These are phyloP conservation scores for Phasia obesa DNA, from an alignment of 2,888 invertebrate species.

Conservation along the genomic window DNA sequence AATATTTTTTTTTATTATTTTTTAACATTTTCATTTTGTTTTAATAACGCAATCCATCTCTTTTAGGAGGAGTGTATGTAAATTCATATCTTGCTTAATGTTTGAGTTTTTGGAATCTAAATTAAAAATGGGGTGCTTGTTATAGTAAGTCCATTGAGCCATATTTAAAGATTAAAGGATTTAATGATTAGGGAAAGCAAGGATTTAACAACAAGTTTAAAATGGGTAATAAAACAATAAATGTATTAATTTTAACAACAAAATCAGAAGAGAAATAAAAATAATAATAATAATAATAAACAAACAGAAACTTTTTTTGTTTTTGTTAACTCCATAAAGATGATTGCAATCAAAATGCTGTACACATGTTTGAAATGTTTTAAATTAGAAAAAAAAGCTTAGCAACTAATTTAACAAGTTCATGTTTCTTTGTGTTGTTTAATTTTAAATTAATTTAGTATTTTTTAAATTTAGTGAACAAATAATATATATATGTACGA, in stretches of 20 bases:
- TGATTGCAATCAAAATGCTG: constrained; percentile 28
- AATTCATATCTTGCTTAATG: constrained; percentile 66
- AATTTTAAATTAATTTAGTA: neutral
- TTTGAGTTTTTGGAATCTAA: constrained; percentile 71
- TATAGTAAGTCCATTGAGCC: constrained; percentile 65
- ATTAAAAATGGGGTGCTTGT: constrained; percentile 71
- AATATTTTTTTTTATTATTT: constrained; percentile 23
- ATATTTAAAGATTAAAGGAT: constrained; percentile 43
- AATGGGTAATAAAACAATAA: constrained; percentile 33
- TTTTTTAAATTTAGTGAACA: constrained; percentile 9
- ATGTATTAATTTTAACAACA: constrained; percentile 27
- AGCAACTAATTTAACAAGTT: constrained; percentile 44
- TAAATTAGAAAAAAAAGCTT: constrained; percentile 29
- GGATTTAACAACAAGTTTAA: constrained; percentile 28
- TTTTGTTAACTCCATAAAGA: constrained; percentile 15
- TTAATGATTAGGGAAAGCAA: constrained; percentile 32
- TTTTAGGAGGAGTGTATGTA: constrained; percentile 47
- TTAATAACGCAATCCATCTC: constrained; percentile 56
- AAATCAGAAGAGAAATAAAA: constrained; percentile 7
- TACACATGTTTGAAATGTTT: constrained; percentile 19
- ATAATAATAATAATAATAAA: neutral
- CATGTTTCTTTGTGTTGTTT: constrained; percentile 4
- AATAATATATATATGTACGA: constrained; percentile 16
- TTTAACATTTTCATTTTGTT: constrained; percentile 30
- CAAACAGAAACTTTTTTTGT: neutral